phyloP scores from a whole-genome alignment of 2,797 vertebrate species.

The Myotis daubentonii region DNA sequence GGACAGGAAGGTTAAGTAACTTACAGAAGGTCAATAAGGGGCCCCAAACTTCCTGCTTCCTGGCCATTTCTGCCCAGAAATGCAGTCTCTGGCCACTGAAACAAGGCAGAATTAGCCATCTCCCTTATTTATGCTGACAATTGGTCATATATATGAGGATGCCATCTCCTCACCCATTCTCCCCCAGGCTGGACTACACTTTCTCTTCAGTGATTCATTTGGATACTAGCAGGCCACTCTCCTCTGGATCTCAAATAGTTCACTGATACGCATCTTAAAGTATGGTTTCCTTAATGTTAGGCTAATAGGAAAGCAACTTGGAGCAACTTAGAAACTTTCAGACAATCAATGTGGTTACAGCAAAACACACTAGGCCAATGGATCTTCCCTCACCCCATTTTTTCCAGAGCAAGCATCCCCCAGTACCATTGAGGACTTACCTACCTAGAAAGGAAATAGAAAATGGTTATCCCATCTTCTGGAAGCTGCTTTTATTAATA shows the following conservation, averaged over 20 bases:
- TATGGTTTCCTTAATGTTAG: not conserved
- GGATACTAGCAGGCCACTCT: not conserved
- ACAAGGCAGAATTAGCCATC: not conserved
- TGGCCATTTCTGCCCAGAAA: not conserved
- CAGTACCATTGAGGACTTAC: not conserved
- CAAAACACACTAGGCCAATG: not conserved
- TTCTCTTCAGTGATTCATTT: not conserved
- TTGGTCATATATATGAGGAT: not conserved
- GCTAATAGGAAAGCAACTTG: not conserved
- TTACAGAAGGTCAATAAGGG: not conserved
- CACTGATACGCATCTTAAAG: not conserved
- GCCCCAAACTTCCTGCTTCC: not conserved
- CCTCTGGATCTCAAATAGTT: not conserved
- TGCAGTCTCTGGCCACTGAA: not conserved
- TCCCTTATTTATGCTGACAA: not conserved
- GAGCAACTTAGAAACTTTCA: not conserved
- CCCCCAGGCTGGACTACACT: not conserved
- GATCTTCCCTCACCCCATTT: not conserved
- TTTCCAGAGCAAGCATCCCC: not conserved
- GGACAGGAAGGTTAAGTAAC: not conserved
- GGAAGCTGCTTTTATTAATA: not conserved
- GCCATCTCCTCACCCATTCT: not conserved
- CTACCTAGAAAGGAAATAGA: not conserved
- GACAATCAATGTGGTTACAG: not conserved
- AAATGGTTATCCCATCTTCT: not conserved